Percentiles rank a stretch among this genome's conserved stretches.
These are phyloP conservation scores for Maylandia zebra DNA, from an alignment of 2,113 vertebrate species.

Conservation along the genomic window DNA sequence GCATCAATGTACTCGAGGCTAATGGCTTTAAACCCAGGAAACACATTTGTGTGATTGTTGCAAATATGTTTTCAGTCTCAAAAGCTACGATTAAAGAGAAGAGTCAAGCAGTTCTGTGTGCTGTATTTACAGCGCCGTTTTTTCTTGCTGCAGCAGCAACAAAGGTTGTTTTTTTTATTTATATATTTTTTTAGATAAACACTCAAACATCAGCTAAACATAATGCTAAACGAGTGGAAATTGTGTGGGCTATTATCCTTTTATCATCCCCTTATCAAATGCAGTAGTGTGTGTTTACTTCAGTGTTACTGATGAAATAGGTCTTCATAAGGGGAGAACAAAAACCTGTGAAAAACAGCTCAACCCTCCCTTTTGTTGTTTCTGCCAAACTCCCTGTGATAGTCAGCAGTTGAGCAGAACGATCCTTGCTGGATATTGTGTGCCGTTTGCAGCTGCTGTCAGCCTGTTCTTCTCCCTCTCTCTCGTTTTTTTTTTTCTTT, in stretches of 20 bases:
- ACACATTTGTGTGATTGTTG: neutral
- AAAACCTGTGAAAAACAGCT: slow-evolving; percentile 1
- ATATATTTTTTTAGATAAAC: neutral
- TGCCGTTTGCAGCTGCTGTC: neutral
- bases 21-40: neutral
- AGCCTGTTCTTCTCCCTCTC: neutral
- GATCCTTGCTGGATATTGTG: neutral
- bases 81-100: neutral
- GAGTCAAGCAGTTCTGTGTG: neutral
- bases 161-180: neutral
- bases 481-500: rapidly evolving
- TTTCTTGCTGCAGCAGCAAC: neutral
- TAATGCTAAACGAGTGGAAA: neutral
- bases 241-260: slow-evolving; percentile 1
- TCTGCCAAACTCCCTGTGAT: neutral
- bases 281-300: neutral
- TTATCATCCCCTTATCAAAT: slow-evolving; percentile 23
- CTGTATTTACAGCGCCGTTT: neutral
- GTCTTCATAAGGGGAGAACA: neutral
- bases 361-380: neutral
- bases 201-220: neutral
- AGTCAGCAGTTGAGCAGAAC: neutral
- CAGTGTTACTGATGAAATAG: neutral
- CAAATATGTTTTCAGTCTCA: neutral
- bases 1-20: neutral